phyloP scores from a whole-genome alignment of 2,797 vertebrate genomes.

The Anguilla obscura region DNA sequence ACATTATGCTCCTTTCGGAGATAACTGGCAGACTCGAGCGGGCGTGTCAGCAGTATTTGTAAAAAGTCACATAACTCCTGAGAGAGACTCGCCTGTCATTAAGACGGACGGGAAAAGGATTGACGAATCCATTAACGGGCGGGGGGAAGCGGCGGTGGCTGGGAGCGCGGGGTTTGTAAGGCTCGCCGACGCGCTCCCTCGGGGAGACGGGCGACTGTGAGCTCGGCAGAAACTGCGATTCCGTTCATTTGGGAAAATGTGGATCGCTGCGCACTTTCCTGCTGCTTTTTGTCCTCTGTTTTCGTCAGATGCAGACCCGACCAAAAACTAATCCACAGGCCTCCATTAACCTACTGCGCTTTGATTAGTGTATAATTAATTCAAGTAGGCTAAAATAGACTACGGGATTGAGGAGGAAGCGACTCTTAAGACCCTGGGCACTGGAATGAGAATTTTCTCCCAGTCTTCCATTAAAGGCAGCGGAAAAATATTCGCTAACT shows the following conservation, averaged over 20 bases:
- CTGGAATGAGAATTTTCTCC: neutral
- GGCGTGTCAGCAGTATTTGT: conserved; percentile 80
- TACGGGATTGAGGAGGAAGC: neutral
- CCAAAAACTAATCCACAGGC: conserved; percentile 55
- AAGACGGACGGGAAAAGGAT: conserved; percentile 76
- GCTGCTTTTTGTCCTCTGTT: conserved; percentile 50
- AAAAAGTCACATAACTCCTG: conserved; percentile 73
- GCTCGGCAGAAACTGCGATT: conserved; percentile 45
- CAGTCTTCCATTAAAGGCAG: neutral
- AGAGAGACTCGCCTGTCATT: conserved; percentile 72
- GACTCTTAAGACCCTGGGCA: neutral
- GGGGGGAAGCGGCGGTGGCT: conserved; percentile 54
- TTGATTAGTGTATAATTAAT: conserved; percentile 57
- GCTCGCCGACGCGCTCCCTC: neutral
- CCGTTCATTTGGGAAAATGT: conserved; percentile 62
- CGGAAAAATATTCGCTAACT: neutral
- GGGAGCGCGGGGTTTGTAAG: conserved; percentile 45
- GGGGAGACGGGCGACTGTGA: conserved; percentile 2
- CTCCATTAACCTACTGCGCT: conserved; percentile 57
- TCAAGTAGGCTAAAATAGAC: neutral
- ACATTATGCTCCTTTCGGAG: conserved; percentile 51
- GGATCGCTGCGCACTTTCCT: conserved; percentile 67
- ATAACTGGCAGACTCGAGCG: conserved; percentile 59
- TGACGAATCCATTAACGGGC: conserved; percentile 86
- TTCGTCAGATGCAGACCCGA: conserved; percentile 59